Conservation (phyloP, 2,797 vertebrate species). For the Cyclopterus lumpus region DNA sequence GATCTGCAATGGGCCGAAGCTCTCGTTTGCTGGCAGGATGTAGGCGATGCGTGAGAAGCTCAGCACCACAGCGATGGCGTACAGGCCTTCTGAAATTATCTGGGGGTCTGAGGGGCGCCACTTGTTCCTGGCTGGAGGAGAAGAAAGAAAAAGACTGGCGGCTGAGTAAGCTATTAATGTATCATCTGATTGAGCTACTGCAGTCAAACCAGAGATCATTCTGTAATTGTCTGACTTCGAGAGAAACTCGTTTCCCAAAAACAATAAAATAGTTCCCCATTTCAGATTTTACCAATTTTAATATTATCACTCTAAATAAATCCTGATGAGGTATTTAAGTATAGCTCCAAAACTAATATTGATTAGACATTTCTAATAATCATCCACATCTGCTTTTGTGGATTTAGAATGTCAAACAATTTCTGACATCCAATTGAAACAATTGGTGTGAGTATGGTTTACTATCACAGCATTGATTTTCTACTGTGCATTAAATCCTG, state of each 20-base stretch:
- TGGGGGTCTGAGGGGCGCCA: slow-evolving; percentile 98
- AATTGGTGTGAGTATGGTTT: neutral
- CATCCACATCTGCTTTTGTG: neutral
- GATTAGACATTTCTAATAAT: neutral
- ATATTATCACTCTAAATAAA: slow-evolving; percentile 2
- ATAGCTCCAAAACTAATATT: neutral
- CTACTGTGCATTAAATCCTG: neutral
- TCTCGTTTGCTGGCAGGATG: slow-evolving; percentile 98
- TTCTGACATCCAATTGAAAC: neutral
- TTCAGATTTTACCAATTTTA: neutral
- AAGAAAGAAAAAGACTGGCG: neutral
- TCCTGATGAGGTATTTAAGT: neutral
- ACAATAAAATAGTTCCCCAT: neutral
- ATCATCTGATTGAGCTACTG: neutral
- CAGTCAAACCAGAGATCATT: neutral
- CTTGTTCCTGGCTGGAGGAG: slow-evolving; percentile 92
- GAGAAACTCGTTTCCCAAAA: neutral
- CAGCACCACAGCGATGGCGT: slow-evolving; percentile 95
- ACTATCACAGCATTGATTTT: neutral
- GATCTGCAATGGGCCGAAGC: slow-evolving; percentile 97
- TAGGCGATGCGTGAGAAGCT: slow-evolving; percentile 98
- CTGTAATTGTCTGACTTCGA: neutral
- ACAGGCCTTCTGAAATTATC: slow-evolving; percentile 97
- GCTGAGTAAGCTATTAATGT: neutral
- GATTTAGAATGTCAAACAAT: neutral